Percentiles rank a stretch among this genome's conserved stretches.
These are phyloP conservation scores for Drosophila sucinea DNA, from an alignment of 1,140 invertebrate genomes.

Conservation along the genomic window DNA sequence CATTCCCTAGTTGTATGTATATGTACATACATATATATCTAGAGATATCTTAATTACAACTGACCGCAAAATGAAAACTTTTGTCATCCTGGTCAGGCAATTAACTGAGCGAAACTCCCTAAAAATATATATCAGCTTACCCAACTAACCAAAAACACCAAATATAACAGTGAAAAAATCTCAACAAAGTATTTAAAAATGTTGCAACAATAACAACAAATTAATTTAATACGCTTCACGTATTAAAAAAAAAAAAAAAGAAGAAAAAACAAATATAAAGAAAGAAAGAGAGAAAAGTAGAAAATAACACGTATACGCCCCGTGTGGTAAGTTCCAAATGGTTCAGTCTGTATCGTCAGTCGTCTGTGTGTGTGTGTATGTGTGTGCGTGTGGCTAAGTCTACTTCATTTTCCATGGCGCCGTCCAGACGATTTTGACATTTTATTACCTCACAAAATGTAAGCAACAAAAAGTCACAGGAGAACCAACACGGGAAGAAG, in stretches of 20 bases:
- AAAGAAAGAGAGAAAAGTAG: slow-evolving; percentile 18
- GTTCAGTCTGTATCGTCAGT: not conserved
- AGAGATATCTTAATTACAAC: slow-evolving; percentile 42
- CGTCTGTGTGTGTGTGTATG: not conserved
- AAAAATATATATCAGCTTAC: slow-evolving; percentile 13
- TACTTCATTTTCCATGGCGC: slow-evolving; percentile 62
- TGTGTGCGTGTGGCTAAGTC: slow-evolving; percentile 24
- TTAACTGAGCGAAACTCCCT: slow-evolving; percentile 21
- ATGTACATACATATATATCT: slow-evolving; percentile 6
- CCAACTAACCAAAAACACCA: slow-evolving; percentile 25
- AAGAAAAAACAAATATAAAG: not conserved
- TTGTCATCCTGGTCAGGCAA: slow-evolving; percentile 31
- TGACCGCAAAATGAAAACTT: slow-evolving; percentile 26
- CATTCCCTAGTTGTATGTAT: not conserved
- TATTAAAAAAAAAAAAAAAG: not conserved
- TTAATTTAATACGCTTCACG: slow-evolving; percentile 47
- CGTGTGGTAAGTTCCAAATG: slow-evolving; percentile 30
- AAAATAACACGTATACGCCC: slow-evolving; percentile 50
- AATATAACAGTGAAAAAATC: slow-evolving; percentile 15
- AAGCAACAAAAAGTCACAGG: slow-evolving; percentile 21
- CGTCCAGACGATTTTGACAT: slow-evolving; percentile 68
- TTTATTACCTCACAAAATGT: slow-evolving; percentile 54
- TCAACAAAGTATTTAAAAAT: slow-evolving; percentile 51
- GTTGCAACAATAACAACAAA: slow-evolving; percentile 52
- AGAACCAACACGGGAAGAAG: not conserved